Evolutionary conservation across 2,797 vertebrate species (phyloP).

Genomic region (Squalus acanthias): DNA sequence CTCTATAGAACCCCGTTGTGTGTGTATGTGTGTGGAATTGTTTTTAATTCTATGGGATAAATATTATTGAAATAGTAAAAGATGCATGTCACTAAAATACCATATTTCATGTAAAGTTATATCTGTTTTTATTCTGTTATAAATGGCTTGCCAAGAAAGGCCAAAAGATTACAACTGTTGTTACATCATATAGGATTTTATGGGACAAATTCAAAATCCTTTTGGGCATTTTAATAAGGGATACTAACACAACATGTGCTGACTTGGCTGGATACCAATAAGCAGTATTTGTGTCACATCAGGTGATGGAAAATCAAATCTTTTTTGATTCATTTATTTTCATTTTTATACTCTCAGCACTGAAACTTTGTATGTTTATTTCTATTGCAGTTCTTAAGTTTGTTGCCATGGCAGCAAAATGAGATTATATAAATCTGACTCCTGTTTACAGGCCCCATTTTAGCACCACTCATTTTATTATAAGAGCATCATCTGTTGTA

Average conservation of each 20-base stretch:
- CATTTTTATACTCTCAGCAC: background rate
- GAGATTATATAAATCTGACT: conserved; percentile 30
- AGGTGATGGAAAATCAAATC: conserved; percentile 31
- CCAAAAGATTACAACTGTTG: background rate
- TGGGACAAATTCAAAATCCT: conserved; percentile 21
- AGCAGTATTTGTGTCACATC: background rate
- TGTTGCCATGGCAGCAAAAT: conserved; percentile 32
- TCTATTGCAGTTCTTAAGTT: conserved; percentile 24
- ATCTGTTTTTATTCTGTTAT: background rate
- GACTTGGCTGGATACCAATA: conserved; percentile 22
- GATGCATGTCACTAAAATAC: background rate
- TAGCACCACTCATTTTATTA: conserved; percentile 76
- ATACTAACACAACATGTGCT: background rate
- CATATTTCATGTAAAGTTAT: background rate
- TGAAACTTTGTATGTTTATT: conserved; percentile 28
- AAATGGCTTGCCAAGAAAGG: background rate
- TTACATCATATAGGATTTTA: background rate
- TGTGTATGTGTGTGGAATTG: too few species aligned
- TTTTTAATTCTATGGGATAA: background rate
- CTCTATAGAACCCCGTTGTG: background rate
- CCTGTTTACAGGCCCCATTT: conserved; percentile 30
- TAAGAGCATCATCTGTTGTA: conserved; percentile 85
- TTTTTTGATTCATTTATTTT: conserved; percentile 20
- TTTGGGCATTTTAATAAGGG: conserved; percentile 17
- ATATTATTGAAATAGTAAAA: background rate